Evolutionary conservation across 2,113 vertebrate genomes (phyloP), one percentile per base, ranked within the genome.

Genomic region (Burhinus oedicnemus): DNA sequence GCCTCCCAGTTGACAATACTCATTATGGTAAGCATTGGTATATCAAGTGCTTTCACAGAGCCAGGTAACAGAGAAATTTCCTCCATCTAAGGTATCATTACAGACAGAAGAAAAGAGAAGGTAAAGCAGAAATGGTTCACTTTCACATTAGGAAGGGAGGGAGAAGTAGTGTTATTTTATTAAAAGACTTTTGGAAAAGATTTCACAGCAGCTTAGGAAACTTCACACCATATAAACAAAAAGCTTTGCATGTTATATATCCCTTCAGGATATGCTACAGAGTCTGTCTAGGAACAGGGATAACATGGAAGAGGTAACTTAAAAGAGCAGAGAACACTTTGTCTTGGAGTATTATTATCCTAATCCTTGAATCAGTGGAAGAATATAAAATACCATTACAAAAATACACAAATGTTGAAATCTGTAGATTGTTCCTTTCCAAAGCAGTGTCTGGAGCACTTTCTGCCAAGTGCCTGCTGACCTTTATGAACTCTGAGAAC

Each of bases 11-110:
- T 80, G 8, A 42, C 29, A 45, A 13, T 40, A 26, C 13, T 75
- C 32, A 23, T 34, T 54, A 49, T 1, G 17, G 5, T 38, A 20
- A 42, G 30, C 0, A 0, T 26, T 66, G n/a, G 15, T 51, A 42
- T 8, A n/a, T 44, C 26, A 58, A 8, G 22, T 55, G 6, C 19
- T 87, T 81, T 85, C 42, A 71, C 45, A 76, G 30, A 64, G 19
- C 12, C 29, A 49, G 52, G 45, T 7, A 77, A 54, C 10, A 65
- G 52, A 76, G n/a, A 83, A 47, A 77, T 70, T 87, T 94, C 18
- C 29, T 55, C 5, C 36, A 26, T 4, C 13, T 49, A 77, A 68
- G 32, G 2, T 74, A 65, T 61, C 2, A 1, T 76, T 76, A 57
- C 44, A 69, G 32, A 42, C 42, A 55, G 5, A 68, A 55, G 60